Base-by-base conservation (phyloP, 2,797 vertebrate genomes). In the Thalassophryne amazonica region DNA sequence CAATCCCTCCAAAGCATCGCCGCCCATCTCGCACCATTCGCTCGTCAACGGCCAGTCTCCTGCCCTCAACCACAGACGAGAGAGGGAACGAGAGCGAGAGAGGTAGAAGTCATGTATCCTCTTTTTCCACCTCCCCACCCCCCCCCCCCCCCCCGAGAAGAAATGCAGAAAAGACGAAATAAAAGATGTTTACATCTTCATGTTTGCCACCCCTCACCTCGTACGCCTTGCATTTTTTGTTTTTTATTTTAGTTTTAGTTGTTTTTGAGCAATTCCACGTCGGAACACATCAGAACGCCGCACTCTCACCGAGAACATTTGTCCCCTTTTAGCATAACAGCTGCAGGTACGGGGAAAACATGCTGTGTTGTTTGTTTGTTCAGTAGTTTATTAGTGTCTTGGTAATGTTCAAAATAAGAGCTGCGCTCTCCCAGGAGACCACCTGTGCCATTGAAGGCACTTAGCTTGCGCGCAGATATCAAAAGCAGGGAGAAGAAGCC, bases 1-100 rank as follows among this genome's bases (percentile, higher is more conserved):
- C 60, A 81, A 85, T 59, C 80, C 77, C 40, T 94, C 96, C 93
- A 99, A 99, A 97, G 93, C 94, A 51, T 99, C 97, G 37, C 96
- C 97, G 63, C 96, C 96, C 84, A 93, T 99, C 88, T 93, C 94
- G 59, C 96, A 98, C 88, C 86, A 88, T 51, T 91, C 94, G 78
- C 92, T 97, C 79, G 91, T 94, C 89, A 99, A 99, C 84, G 96
- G 97, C 90, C 97, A 99, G 95, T 94, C 96, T 73, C 94, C 96
- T 47, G 91, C 91, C 64, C 90, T 98, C 83, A 97, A 92, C 91
- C 88, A 93, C 90, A 94, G 96, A 87, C 88, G 97, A 92, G 97
- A 99, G 89, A 91, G 96, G 89, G 98, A 94, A 85, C 22, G 82
- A 49, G 82, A 88, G 63, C 73, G 84, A 52, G 86, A 88, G 73